Conservation (phyloP, 2,888 invertebrate species). For the Tenthredo scrophulariae region DNA sequence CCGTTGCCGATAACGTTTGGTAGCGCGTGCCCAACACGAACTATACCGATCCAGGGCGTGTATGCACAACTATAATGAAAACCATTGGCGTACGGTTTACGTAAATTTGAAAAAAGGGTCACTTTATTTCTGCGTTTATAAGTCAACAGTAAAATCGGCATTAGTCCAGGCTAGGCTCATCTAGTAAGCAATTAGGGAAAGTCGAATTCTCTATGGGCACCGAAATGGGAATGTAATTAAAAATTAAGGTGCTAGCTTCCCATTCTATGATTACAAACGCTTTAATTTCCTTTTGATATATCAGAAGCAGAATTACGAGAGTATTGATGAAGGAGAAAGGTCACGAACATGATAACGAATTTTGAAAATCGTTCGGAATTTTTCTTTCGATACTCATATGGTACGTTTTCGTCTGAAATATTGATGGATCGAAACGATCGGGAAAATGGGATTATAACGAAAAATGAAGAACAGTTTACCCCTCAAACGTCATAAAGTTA, state of each 20-base stretch:
- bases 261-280: background rate
- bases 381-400: background rate
- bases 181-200: no score
- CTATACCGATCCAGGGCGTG: background rate
- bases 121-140: background rate
- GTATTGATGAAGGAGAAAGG: background rate
- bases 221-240: background rate
- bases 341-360: background rate
- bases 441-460: background rate
- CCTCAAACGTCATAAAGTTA: background rate
- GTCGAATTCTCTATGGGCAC: background rate
- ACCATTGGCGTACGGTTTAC: background rate
- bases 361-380: background rate
- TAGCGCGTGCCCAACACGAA: constrained; percentile 27
- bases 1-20: constrained; percentile 1
- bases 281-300: background rate
- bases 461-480: background rate
- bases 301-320: background rate
- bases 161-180: background rate
- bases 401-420: no score
- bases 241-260: background rate
- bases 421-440: background rate
- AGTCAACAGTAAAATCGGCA: background rate
- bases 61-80: background rate
- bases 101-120: background rate